Conservation (phyloP, 2,797 vertebrate species). For the Bryconaethiops microstoma region DNA sequence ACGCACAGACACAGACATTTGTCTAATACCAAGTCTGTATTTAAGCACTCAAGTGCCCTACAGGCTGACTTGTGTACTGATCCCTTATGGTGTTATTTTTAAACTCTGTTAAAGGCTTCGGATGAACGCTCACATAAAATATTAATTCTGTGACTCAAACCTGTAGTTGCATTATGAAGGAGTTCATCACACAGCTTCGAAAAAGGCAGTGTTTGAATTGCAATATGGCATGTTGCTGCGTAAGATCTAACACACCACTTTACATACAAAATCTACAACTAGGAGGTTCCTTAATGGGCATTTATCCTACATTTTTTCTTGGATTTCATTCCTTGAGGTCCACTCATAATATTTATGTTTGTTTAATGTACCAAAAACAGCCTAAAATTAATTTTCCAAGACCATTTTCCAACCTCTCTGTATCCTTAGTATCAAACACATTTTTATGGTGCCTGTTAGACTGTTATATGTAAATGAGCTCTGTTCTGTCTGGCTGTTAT, state of each 20-base stretch:
- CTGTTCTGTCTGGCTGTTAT: no score
- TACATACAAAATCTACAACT: background rate
- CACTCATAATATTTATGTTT: no score
- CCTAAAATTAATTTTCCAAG: no score
- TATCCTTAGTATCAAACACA: no score
- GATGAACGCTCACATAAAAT: constrained; percentile 15
- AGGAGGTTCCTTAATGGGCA: background rate
- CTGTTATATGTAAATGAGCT: no score
- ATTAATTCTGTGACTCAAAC: constrained; percentile 14
- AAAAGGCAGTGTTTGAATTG: background rate
- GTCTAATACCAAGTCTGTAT: background rate
- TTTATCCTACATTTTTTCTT: no score
- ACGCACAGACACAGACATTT: background rate
- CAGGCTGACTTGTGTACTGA: constrained; percentile 2
- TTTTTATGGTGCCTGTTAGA: no score
- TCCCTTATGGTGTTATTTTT: constrained; percentile 16
- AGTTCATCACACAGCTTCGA: background rate
- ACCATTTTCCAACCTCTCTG: no score
- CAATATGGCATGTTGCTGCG: background rate
- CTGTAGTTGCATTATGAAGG: background rate
- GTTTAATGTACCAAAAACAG: no score
- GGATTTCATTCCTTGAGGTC: no score
- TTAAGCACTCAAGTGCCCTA: background rate
- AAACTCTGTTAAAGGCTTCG: background rate
- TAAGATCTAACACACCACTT: background rate